These are phyloP conservation scores for Drosophila tanythrix DNA, from an alignment of 2,888 invertebrate genomes.

Conservation along the genomic window DNA sequence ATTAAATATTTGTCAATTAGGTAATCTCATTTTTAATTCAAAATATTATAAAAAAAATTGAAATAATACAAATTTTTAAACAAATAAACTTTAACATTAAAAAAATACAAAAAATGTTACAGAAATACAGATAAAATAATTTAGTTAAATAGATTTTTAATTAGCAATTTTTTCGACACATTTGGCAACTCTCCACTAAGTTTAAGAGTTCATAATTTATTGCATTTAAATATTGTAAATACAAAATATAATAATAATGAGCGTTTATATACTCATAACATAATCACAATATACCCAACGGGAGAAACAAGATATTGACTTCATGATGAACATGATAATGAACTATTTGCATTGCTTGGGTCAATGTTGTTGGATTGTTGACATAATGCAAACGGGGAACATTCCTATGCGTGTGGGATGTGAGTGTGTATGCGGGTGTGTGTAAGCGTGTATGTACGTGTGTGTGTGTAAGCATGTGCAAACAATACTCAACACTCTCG, in stretches of 20 bases:
- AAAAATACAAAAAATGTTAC: not conserved
- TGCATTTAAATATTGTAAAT: not conserved
- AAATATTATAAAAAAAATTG: not conserved
- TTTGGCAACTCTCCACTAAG: not conserved
- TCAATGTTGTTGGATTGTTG: slow-evolving; percentile 18
- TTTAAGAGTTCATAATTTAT: not conserved
- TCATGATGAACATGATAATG: slow-evolving; percentile 29
- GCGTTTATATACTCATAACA: slow-evolving; percentile 6
- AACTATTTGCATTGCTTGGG: slow-evolving; percentile 25
- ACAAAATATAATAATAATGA: not conserved
- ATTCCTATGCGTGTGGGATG: not conserved
- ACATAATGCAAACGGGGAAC: slow-evolving; percentile 54
- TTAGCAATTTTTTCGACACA: too few relatives aligned
- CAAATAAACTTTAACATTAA: not conserved
- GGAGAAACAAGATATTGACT: slow-evolving; percentile 39
- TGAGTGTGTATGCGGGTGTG: not conserved
- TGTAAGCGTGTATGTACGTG: too few relatives aligned
- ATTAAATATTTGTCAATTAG: not conserved
- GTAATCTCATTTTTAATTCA: too few relatives aligned
- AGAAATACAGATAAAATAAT: not conserved
- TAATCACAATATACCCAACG: slow-evolving; percentile 8
- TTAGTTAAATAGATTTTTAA: not conserved
- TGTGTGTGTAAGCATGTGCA: not conserved
- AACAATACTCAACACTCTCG: slow-evolving; percentile 10
- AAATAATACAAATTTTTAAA: not conserved